These are phyloP conservation scores for Belgica antarctica DNA, from an alignment of 2,888 invertebrate species.

Conservation along the genomic window DNA sequence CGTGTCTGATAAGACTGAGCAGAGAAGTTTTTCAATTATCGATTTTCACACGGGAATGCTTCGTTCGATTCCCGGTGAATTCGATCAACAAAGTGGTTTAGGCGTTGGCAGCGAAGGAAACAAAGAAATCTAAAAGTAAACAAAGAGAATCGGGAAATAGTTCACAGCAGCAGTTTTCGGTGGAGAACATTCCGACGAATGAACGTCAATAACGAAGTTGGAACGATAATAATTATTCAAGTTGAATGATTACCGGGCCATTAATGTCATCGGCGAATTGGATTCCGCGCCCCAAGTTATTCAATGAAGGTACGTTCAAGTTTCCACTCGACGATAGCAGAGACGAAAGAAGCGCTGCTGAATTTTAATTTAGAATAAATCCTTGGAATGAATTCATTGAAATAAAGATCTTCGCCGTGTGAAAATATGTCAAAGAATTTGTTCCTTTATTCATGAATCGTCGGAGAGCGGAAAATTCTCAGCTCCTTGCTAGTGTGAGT, in stretches of 20 bases:
- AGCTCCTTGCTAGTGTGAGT: neutral
- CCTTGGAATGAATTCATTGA: neutral
- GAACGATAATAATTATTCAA: neutral
- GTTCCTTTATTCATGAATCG: neutral
- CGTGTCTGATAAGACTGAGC: neutral
- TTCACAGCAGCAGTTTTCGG: neutral
- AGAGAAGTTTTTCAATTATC: no score
- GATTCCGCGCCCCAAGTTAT: constrained; percentile 44
- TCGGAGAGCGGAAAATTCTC: neutral
- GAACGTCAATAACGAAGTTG: neutral
- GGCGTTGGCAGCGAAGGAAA: neutral
- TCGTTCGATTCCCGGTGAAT: neutral
- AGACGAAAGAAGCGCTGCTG: neutral
- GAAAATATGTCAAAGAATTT: neutral
- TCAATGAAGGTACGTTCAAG: constrained; percentile 42
- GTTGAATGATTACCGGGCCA: constrained; percentile 33
- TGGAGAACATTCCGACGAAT: neutral
- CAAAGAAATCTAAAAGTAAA: neutral
- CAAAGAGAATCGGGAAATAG: neutral
- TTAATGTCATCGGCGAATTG: constrained; percentile 41
- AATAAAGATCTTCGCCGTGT: neutral
- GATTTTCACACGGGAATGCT: no score
- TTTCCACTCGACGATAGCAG: neutral
- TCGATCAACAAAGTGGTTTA: neutral
- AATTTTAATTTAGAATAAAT: no score